Base-by-base conservation (phyloP, 2,888 invertebrate species). In the Brachyptera putata region DNA sequence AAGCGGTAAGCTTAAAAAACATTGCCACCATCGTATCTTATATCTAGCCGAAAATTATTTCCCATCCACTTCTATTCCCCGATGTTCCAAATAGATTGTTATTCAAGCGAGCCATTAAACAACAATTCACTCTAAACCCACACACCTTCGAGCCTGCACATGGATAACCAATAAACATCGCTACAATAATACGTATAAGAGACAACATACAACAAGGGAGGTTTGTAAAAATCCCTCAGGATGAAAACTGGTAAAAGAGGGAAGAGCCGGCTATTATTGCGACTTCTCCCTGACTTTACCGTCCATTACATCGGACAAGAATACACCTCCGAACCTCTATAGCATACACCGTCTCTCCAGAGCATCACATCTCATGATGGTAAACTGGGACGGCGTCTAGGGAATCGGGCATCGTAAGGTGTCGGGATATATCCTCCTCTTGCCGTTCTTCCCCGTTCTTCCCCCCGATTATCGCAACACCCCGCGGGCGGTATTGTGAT, bases 251-350 rank as follows among this genome's bases (percentile, higher is more conserved):
- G 53, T 53, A 21, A 53, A 46, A 16, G 46, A 46, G 11, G 46
- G n/a, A 46, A 34, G 53, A n/a, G n/a, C n/a, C n/a, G 53, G 36
- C 18, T 53, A 53, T 11, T 21, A 46, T 46, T 21, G 34, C 53
- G 21, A 24, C 43, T 46, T 43, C n/a, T 24, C 26, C 13, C 57
- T 16, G 43, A 57, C 57, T 57, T 57, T 57, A 57, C 48, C 30
- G 57, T 57, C 57, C 57, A 57, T 57, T 57, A 13, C 24, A 36
- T 14, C 21, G 46, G 57, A 57, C 57, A 48, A 46, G 57, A 48
- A 57, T 36, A 21, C 56, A n/a, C n/a, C n/a, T n/a, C n/a, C n/a
- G n/a, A n/a, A n/a, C n/a, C 41, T 56, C 41, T 41, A 13, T 56
- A 37, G 41, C 56, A 49, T 48, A 49, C 57, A 39, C 57, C 57